Evolutionary conservation across 1,140 invertebrate species (phyloP).

Genomic region (Drosophila gunungcola): DNA sequence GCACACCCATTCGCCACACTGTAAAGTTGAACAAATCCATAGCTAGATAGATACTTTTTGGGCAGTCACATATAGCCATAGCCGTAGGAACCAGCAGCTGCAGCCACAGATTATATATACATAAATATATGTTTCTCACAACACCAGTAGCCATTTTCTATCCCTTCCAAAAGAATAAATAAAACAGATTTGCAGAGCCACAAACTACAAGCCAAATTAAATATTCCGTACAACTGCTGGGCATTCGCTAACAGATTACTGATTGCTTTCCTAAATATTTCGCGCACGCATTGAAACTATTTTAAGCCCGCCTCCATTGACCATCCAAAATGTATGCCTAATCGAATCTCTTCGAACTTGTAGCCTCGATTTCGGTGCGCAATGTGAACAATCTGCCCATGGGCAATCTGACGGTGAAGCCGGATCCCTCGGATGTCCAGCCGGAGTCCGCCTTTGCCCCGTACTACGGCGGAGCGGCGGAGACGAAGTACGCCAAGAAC

Average conservation of each 20-base stretch:
- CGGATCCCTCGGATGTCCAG: conserved; percentile 77
- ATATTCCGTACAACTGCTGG: conserved; percentile 18
- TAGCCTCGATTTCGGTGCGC: conserved; percentile 83
- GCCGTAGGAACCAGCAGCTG: conserved; percentile 4
- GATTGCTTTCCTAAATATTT: conserved; percentile 65
- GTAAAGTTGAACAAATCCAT: conserved; percentile 36
- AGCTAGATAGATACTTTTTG: conserved; percentile 32
- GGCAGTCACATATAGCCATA: conserved; percentile 20
- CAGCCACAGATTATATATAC: background rate
- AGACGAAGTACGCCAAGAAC: conserved; percentile 81
- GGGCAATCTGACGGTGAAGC: conserved; percentile 80
- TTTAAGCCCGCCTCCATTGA: conserved; percentile 15
- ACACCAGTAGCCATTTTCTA: conserved; percentile 3
- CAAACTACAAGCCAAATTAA: conserved; percentile 19
- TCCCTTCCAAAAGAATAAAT: background rate
- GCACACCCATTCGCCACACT: conserved; percentile 34
- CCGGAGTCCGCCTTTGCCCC: conserved; percentile 68
- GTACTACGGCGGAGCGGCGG: conserved; percentile 73
- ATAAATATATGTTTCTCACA: background rate
- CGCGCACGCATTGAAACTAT: conserved; percentile 75
- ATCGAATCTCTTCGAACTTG: conserved; percentile 26
- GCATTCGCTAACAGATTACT: conserved; percentile 39
- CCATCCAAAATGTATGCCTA: conserved; percentile 12
- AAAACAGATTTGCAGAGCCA: background rate
- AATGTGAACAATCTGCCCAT: conserved; percentile 83